phyloP scores from a whole-genome alignment of 2,888 invertebrate genomes.

The Bugulina stolonifera region DNA sequence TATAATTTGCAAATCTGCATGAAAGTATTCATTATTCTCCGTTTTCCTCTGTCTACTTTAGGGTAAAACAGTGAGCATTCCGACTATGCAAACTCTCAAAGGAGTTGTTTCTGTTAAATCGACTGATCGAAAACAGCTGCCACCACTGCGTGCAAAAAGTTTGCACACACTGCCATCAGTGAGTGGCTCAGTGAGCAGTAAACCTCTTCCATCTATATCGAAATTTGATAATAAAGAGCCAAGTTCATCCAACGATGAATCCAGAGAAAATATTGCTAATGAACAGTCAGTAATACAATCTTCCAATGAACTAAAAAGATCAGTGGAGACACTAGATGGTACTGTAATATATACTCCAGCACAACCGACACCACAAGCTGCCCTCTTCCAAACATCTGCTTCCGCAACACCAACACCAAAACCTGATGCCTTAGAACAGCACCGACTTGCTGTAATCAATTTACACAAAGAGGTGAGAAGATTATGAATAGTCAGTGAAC shows the following conservation, averaged over 20 bases:
- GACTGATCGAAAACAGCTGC: conserved; percentile 1
- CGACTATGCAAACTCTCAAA: conserved; percentile 5
- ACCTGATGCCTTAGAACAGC: not conserved
- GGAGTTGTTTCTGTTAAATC: conserved; percentile 3
- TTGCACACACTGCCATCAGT: not conserved
- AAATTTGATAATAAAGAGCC: too few species aligned
- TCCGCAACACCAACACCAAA: not conserved
- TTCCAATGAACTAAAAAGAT: not conserved
- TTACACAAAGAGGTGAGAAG: not conserved
- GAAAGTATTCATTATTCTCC: too few species aligned
- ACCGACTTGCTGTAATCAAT: not conserved
- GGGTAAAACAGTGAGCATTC: not conserved
- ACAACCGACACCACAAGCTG: not conserved
- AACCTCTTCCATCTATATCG: not conserved
- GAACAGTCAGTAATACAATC: too few species aligned
- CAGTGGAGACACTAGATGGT: not conserved
- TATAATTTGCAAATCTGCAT: too few species aligned
- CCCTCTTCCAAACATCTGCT: not conserved
- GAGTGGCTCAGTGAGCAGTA: not conserved
- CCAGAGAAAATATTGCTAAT: too few species aligned
- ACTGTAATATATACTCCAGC: not conserved
- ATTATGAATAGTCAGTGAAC: too few species aligned
- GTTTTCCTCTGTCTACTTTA: too few species aligned
- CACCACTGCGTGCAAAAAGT: not conserved
- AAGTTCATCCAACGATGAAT: too few species aligned